A percentile compares a stretch with the other conserved stretches of the same genome.
Evolutionary conservation across 1,140 invertebrate genomes (phyloP).

Genomic region (Zaprionus inermis): DNA sequence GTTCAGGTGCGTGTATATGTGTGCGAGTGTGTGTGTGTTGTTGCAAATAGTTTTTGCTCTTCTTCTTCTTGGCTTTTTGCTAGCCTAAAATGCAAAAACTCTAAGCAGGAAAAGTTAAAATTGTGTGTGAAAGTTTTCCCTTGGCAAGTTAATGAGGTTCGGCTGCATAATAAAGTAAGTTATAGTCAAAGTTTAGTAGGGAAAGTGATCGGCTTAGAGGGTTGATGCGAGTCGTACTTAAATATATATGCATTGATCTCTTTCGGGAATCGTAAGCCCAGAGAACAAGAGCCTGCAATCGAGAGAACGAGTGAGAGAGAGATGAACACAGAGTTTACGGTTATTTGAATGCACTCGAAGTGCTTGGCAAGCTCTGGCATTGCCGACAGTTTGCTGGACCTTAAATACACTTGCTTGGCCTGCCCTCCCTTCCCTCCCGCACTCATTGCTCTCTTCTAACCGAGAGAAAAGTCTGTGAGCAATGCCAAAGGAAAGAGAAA

Average conservation of each 20-base stretch:
- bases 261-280: too few relatives aligned
- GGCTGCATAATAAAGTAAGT: constrained; percentile 1
- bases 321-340: constrained; percentile 29
- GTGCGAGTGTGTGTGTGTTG: background rate
- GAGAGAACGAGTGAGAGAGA: constrained; percentile 11
- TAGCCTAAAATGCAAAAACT: constrained; percentile 8
- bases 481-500: constrained; percentile 54
- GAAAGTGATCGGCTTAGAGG: background rate
- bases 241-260: constrained; percentile 1
- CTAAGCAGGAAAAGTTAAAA: background rate
- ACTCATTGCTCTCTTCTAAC: background rate
- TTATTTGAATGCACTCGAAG: constrained; percentile 40
- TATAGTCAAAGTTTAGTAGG: background rate
- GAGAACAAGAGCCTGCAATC: constrained; percentile 20
- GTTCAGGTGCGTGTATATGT: constrained; percentile 1
- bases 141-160: constrained; percentile 2
- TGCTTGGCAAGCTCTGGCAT: constrained; percentile 9
- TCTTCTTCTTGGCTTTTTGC: background rate
- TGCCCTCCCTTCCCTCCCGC: background rate
- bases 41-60: constrained; percentile 10
- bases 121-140: constrained; percentile 1
- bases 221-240: background rate
- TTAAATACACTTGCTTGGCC: constrained; percentile 56
- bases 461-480: background rate
- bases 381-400: constrained; percentile 37